A percentile compares a stretch with the other conserved stretches of the same genome.
Evolutionary conservation across 2,797 vertebrate genomes (phyloP).

Genomic region (Chaetodon trifasciatus): DNA sequence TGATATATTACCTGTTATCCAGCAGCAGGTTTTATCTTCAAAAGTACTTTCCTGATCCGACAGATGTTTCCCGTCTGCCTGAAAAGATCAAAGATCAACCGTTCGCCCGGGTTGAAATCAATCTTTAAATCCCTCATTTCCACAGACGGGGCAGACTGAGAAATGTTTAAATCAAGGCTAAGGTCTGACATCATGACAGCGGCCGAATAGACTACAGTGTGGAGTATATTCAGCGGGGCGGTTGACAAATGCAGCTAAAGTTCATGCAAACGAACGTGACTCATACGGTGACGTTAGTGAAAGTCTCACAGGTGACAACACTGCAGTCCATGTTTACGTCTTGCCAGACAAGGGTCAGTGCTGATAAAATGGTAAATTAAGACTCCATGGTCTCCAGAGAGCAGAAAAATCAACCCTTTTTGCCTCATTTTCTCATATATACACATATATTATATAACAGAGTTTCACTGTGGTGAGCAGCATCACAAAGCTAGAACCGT

Average conservation of each 20-base stretch:
- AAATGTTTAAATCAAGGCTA: constrained; percentile 7
- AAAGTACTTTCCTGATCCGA: constrained; percentile 8
- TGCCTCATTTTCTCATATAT: no score
- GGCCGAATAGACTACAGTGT: not conserved
- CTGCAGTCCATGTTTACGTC: not conserved
- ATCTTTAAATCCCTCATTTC: constrained; percentile 3
- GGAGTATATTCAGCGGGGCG: not conserved
- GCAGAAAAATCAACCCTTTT: not conserved
- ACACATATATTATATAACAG: no score
- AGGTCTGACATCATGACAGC: not conserved
- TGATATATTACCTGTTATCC: not conserved
- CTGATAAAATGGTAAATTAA: not conserved
- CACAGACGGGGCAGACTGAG: not conserved
- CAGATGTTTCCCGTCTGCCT: constrained; percentile 15
- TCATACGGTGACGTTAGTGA: not conserved
- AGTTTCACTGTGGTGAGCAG: not conserved
- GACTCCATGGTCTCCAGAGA: not conserved
- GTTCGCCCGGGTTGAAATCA: not conserved
- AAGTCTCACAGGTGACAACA: not conserved
- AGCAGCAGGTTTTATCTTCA: constrained; percentile 13
- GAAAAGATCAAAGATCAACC: constrained; percentile 8
- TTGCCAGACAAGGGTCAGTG: not conserved
- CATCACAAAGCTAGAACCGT: not conserved
- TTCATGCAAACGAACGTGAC: not conserved
- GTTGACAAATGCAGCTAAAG: not conserved